Percentiles rank a stretch among this genome's conserved stretches.
Conservation (phyloP, 2,113 vertebrate species). For the Chlorodrepanis virens region DNA sequence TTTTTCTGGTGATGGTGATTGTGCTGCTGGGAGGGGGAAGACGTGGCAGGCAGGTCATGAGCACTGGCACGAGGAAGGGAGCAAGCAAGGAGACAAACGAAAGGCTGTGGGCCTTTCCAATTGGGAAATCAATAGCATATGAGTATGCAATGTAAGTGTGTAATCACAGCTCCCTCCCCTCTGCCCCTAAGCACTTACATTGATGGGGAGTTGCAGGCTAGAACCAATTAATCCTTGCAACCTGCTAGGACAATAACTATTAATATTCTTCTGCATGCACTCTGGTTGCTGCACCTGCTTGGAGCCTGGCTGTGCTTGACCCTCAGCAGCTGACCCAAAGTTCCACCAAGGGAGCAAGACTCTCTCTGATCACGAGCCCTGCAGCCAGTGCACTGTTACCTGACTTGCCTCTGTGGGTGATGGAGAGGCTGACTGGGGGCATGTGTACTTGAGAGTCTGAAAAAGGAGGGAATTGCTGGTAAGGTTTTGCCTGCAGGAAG, state of each 20-base stretch:
- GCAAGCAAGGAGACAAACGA: neutral
- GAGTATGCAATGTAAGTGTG: slow-evolving; percentile 1
- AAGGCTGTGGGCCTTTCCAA: slow-evolving; percentile 3
- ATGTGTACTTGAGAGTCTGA: neutral
- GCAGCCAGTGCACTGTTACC: neutral
- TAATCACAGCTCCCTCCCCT: slow-evolving; percentile 25
- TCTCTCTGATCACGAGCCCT: neutral
- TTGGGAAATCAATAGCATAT: slow-evolving; percentile 30
- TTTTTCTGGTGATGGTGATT: neutral
- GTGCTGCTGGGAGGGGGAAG: neutral
- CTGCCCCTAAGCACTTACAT: neutral
- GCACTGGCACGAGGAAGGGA: neutral
- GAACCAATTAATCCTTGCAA: slow-evolving; percentile 46
- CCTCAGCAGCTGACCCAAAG: neutral
- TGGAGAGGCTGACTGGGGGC: neutral
- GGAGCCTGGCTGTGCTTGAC: neutral
- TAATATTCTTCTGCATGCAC: slow-evolving; percentile 2
- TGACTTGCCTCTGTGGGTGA: neutral
- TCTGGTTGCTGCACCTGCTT: neutral
- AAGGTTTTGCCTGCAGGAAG: neutral
- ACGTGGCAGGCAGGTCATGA: neutral
- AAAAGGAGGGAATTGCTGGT: neutral
- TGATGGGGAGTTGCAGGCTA: slow-evolving; percentile 1
- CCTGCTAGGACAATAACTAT: slow-evolving; percentile 15
- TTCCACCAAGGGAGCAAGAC: neutral